Base-by-base conservation (phyloP, 2,888 invertebrate species). In the Steinernema carpocapsae region DNA sequence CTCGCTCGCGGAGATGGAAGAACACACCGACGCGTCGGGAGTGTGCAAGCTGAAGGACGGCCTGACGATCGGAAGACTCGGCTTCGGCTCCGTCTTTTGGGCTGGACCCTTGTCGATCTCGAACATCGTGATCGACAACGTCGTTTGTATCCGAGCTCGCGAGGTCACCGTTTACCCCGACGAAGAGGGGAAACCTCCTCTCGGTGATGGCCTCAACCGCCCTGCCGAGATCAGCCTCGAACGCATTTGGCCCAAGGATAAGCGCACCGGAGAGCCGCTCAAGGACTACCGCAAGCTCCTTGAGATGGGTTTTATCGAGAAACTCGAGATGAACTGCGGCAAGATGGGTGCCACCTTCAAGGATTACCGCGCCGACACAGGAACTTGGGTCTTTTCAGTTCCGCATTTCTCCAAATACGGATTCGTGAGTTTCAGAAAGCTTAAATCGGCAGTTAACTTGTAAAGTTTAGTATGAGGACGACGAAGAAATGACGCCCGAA, bases 91-190 rank as follows among this genome's bases (percentile, higher is more conserved):
- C 76, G 88, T 90, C 37, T 88, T 88, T 83, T 90, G 89, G 87
- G 88, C 88, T 10, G 90, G 89, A 1, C 76, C 79, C 0, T 86
- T 86, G 78, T 79, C 71, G 70, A 86, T 22, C 14, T 51, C 24
- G 48, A 76, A 51, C 37, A n/a, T 83, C 42, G 71, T 82, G 37
- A 46, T 83, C 24, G 83, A 77, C 70, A 75, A 77, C 17, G 46
- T 82, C n/a, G 94, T 97, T 0, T 93, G 94, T 87, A 87, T 86
- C 89, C 91, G 95, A 2, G 93, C 94, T 88, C 94, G 95, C 87
- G 97, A 99, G 89, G 93, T 99, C 1, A 93, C 93, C 24, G 92
- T 99, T 3, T 99, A 99, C 90, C 96, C 97, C 0, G 90, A 91
- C 82, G 94, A 95, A 84, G 93, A 94, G 79, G 91, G 91, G 75